phyloP scores from a whole-genome alignment of 2,797 vertebrate species.

The Percopsis omiscomaycus region DNA sequence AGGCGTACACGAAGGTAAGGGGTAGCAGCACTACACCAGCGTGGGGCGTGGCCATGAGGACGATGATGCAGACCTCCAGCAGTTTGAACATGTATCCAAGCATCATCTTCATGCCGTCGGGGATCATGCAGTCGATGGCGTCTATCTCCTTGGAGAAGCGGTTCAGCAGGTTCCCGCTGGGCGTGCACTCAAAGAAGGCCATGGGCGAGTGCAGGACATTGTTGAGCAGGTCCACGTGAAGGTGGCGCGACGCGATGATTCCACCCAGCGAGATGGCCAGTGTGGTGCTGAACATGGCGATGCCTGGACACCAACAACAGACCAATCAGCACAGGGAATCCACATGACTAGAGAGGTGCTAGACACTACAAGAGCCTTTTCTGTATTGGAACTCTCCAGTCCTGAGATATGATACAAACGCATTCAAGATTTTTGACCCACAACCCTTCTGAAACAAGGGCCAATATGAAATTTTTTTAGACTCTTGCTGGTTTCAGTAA shows the following conservation, averaged over 20 bases:
- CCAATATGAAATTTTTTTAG: too few species aligned
- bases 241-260: conserved; percentile 82
- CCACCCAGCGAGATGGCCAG: conserved; percentile 88
- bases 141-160: conserved; percentile 94
- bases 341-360: too few species aligned
- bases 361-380: too few species aligned
- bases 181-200: conserved; percentile 92
- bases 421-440: too few species aligned
- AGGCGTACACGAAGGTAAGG: conserved; percentile 84
- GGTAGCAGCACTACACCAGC: conserved; percentile 85
- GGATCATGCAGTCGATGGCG: conserved; percentile 90
- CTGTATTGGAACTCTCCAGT: too few species aligned
- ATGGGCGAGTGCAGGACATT: conserved; percentile 85
- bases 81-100: conserved; percentile 88
- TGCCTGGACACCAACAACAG: conserved; percentile 53
- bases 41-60: conserved; percentile 86
- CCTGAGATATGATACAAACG: too few species aligned
- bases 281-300: conserved; percentile 85
- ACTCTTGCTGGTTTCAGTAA: too few species aligned
- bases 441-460: too few species aligned
- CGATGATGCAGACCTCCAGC: conserved; percentile 89
- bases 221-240: conserved; percentile 87
- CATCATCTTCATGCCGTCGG: conserved; percentile 89
- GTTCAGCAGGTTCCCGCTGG: conserved; percentile 89
- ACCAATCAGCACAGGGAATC: too few species aligned